Conservation (phyloP, 1,140 invertebrate species). For the Pseudomyrmex pallidus region DNA sequence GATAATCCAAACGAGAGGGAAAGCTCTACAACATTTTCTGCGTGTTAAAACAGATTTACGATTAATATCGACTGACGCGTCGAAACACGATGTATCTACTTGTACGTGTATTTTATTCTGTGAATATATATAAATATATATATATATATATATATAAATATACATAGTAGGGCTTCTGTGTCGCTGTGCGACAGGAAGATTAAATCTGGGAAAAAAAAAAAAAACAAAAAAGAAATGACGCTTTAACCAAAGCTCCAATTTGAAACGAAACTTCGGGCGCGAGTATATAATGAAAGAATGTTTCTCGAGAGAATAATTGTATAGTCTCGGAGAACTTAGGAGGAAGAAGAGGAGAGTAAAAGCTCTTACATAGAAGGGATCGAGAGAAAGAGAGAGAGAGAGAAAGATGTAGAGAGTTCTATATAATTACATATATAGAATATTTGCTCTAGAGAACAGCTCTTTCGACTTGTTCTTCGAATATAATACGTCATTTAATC, state of each 20-base stretch:
- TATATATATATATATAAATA: too few species aligned
- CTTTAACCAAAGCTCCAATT: too few species aligned
- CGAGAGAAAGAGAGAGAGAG: conserved; percentile 44
- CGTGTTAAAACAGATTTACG: conserved; percentile 69
- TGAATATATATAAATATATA: conserved; percentile 61
- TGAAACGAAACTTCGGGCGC: conserved; percentile 59
- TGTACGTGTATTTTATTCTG: conserved; percentile 76
- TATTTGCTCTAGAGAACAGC: conserved; percentile 61
- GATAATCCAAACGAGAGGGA: conserved; percentile 60
- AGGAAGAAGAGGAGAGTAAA: background rate
- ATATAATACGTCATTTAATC: conserved; percentile 59
- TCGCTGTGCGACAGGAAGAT: conserved; percentile 75
- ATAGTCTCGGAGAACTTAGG: conserved; percentile 59
- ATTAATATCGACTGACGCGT: conserved; percentile 62
- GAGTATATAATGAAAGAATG: conserved; percentile 53
- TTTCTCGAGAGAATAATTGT: conserved; percentile 59
- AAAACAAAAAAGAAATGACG: background rate
- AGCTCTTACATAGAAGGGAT: background rate
- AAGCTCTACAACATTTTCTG: conserved; percentile 66
- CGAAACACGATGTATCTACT: conserved; percentile 71
- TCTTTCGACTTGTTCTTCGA: conserved; percentile 69
- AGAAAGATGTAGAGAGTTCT: conserved; percentile 59
- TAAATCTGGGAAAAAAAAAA: conserved; percentile 48
- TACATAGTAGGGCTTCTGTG: conserved; percentile 67
- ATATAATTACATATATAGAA: conserved; percentile 64